phyloP scores from a whole-genome alignment of 2,113 vertebrate species.

The Rostratula benghalensis region DNA sequence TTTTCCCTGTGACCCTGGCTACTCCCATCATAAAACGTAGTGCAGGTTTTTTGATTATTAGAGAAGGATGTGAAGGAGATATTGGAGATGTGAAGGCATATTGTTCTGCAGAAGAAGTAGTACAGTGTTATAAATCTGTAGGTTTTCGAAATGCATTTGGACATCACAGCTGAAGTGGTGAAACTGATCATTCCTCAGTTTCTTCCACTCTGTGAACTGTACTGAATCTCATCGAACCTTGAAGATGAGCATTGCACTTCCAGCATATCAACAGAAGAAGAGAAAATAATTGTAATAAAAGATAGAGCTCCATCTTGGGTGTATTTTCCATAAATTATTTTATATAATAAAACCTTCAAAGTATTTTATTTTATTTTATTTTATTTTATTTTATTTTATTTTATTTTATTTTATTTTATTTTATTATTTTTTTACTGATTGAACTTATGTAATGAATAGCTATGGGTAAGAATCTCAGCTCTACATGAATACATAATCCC shows the following conservation, averaged over 20 bases:
- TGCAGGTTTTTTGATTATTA: not conserved
- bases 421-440: not conserved
- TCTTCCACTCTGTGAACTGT: not conserved
- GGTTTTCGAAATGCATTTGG: not conserved
- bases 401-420: no score
- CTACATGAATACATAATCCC: not conserved
- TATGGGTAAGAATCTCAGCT: not conserved
- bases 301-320: not conserved
- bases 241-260: not conserved
- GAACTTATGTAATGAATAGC: not conserved
- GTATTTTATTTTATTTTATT: not conserved
- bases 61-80: not conserved
- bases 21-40: not conserved
- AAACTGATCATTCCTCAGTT: not conserved
- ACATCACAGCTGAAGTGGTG: not conserved
- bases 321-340: not conserved
- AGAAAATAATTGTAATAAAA: not conserved
- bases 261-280: not conserved
- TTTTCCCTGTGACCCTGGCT: not conserved
- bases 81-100: rapidly evolving
- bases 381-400: no score
- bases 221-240: not conserved
- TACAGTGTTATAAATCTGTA: not conserved
- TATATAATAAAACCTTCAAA: not conserved
- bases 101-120: not conserved